Percentiles rank a stretch among this genome's conserved stretches.
phyloP scores from a whole-genome alignment of 2,888 invertebrate species.

The Drosophila emarginata region DNA sequence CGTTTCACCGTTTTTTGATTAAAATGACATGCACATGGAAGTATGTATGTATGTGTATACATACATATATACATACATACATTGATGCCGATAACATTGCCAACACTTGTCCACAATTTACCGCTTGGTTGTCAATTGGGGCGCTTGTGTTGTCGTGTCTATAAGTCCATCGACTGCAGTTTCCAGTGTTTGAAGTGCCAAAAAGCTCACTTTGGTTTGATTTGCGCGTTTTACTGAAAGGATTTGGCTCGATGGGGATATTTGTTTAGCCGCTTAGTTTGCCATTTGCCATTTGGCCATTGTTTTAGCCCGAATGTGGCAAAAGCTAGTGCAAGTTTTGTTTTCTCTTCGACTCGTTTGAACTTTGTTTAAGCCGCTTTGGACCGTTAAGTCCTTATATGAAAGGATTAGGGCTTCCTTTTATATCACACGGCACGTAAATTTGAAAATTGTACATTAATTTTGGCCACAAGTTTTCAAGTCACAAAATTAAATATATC shows the following conservation, averaged over 20 bases:
- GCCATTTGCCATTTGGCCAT: slow-evolving; percentile 55
- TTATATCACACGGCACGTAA: background rate
- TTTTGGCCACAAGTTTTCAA: background rate
- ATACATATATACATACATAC: too few relatives aligned
- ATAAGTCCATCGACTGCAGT: slow-evolving; percentile 58
- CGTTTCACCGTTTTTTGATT: slow-evolving; percentile 61
- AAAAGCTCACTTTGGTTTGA: slow-evolving; percentile 65
- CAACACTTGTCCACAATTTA: slow-evolving; percentile 35
- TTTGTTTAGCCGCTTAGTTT: slow-evolving; percentile 74
- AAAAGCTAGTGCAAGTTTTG: slow-evolving; percentile 32
- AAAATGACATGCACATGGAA: slow-evolving; percentile 52
- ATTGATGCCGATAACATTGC: background rate
- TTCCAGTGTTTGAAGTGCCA: slow-evolving; percentile 68
- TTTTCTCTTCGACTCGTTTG: slow-evolving; percentile 34
- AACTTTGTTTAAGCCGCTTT: slow-evolving; percentile 42
- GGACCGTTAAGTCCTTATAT: slow-evolving; percentile 1
- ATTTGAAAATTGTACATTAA: background rate
- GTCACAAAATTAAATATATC: background rate
- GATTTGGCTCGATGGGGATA: slow-evolving; percentile 63
- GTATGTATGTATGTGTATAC: background rate
- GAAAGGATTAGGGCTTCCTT: background rate
- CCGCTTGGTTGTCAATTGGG: slow-evolving; percentile 2
- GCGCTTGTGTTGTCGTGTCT: slow-evolving; percentile 50
- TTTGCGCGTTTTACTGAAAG: slow-evolving; percentile 62
- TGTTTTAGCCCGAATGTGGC: slow-evolving; percentile 54